A percentile compares a stretch with the other conserved stretches of the same genome.
Evolutionary conservation across 2,797 vertebrate species (phyloP).

Genomic region (Euphonia xanthogaster): DNA sequence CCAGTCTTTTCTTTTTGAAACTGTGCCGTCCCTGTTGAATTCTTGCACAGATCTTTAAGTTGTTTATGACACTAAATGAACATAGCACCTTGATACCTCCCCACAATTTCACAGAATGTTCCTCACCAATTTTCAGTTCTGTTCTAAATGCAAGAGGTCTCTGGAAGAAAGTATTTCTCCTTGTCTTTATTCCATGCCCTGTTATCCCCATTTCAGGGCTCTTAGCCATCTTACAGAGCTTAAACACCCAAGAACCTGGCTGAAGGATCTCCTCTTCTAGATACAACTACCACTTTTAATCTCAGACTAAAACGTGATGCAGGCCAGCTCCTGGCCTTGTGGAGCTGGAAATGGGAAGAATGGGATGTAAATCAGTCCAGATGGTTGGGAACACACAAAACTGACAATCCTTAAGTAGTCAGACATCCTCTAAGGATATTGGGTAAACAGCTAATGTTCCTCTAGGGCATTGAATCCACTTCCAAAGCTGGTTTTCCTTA

Average conservation of each 20-base stretch:
- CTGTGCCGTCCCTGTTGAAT: background rate
- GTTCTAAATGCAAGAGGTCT: background rate
- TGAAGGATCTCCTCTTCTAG: background rate
- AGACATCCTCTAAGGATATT: background rate
- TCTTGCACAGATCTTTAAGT: background rate
- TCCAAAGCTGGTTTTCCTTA: background rate
- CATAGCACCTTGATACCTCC: background rate
- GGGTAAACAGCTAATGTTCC: background rate
- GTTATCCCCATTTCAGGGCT: background rate
- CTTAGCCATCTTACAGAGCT: background rate
- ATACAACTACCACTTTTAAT: too few species aligned
- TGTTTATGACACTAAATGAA: background rate
- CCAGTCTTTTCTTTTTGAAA: background rate
- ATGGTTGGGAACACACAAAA: background rate
- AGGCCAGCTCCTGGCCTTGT: background rate
- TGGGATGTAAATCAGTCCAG: background rate
- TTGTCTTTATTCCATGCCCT: background rate
- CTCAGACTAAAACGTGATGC: background rate
- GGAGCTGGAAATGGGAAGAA: background rate
- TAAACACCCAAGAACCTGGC: background rate
- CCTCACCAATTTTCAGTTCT: background rate
- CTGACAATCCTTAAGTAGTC: background rate
- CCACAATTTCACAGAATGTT: background rate
- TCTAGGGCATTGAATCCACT: background rate
- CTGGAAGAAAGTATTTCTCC: background rate